phyloP scores from a whole-genome alignment of 2,113 vertebrate species.

The Neotoma lepida region DNA sequence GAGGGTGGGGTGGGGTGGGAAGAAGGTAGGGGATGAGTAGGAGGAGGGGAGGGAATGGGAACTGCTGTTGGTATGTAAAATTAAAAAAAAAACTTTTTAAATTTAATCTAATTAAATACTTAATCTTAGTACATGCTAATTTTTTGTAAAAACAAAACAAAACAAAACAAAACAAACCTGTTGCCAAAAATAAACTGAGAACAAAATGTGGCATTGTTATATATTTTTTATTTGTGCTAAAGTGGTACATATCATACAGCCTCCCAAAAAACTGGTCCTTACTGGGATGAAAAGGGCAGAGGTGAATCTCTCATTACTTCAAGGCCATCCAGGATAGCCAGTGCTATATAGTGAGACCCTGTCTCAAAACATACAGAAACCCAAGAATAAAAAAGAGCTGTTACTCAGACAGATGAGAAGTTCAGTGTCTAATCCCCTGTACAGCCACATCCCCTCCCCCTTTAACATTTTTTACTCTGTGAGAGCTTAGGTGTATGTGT shows the following conservation, averaged over 20 bases:
- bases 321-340: background rate
- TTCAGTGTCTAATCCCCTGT: background rate
- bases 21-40: too few relatives aligned
- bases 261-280: background rate
- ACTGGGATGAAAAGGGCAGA: background rate
- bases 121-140: slow-evolving; percentile 13
- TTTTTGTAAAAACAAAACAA: background rate
- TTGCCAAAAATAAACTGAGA: slow-evolving; percentile 20
- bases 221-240: slow-evolving; percentile 34
- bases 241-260: background rate
- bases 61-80: too few relatives aligned
- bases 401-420: background rate
- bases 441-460: background rate
- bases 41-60: too few relatives aligned
- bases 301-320: background rate
- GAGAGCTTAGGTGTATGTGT: background rate
- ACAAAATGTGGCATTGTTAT: background rate
- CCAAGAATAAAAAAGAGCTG: slow-evolving; percentile 2
- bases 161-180: background rate
- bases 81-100: too few relatives aligned
- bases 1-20: too few relatives aligned
- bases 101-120: too few relatives aligned
- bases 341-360: background rate
- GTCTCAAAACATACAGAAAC: background rate
- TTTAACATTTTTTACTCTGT: background rate